Conservation (phyloP, 2,113 vertebrate species). For the Chrysochloris asiatica region DNA sequence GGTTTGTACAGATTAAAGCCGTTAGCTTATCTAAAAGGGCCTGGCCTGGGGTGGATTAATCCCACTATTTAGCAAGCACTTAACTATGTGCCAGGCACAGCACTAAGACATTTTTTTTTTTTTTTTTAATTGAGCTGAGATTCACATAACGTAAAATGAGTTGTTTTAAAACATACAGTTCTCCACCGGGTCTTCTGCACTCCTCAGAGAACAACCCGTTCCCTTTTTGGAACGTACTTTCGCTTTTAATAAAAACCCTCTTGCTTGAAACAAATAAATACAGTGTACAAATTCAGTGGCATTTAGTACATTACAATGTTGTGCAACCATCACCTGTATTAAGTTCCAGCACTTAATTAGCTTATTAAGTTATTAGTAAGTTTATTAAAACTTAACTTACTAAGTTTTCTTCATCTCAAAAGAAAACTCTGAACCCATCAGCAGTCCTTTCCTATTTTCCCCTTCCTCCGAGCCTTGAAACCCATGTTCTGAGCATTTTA, state of each 20-base stretch:
- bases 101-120: too few relatives aligned
- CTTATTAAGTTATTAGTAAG: too few relatives aligned
- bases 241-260: too few relatives aligned
- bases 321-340: neutral
- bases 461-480: neutral
- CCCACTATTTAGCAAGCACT: constrained; percentile 4
- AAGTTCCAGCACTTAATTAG: neutral
- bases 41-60: neutral
- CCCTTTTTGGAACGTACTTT: too few relatives aligned
- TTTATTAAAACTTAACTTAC: too few relatives aligned
- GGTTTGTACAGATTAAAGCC: neutral
- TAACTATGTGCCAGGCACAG: neutral
- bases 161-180: neutral
- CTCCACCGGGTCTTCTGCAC: too few relatives aligned
- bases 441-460: neutral
- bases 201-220: too few relatives aligned
- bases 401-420: neutral
- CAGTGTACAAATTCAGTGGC: neutral
- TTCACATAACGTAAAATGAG: neutral
- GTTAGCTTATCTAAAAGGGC: neutral
- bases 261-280: too few relatives aligned
- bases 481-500: neutral
- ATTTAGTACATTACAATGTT: neutral
- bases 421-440: neutral
- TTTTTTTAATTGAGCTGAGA: neutral